These are phyloP conservation scores for Silurus lanzhouensis DNA, from an alignment of 2,797 vertebrate genomes.

Conservation along the genomic window DNA sequence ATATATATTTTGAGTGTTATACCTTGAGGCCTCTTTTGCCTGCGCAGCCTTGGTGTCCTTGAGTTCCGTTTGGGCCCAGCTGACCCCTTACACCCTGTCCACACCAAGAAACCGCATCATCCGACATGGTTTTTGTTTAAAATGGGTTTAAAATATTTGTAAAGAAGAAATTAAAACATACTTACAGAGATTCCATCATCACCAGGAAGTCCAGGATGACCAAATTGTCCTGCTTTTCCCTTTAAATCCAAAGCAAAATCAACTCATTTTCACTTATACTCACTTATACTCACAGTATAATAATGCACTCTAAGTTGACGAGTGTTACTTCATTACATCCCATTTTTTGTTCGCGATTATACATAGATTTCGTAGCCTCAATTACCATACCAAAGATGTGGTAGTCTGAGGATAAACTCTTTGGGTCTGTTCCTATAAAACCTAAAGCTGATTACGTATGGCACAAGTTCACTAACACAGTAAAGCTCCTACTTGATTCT, in stretches of 20 bases:
- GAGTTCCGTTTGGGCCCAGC: conserved; percentile 74
- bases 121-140: background rate
- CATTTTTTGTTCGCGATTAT: background rate
- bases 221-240: conserved; percentile 55
- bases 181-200: conserved; percentile 84
- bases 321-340: background rate
- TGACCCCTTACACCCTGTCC: conserved; percentile 81
- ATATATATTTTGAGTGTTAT: conserved; percentile 12
- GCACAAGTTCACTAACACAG: background rate
- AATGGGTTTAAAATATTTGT: too few species aligned
- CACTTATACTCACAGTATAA: background rate
- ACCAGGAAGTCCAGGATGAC: conserved; percentile 76
- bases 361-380: background rate
- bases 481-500: background rate
- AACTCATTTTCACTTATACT: too few species aligned
- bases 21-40: conserved; percentile 80
- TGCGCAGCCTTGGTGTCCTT: conserved; percentile 78
- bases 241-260: conserved; percentile 55
- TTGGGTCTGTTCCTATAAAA: background rate
- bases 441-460: too few species aligned
- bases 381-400: background rate
- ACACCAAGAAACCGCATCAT: conserved; percentile 2
- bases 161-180: conserved; percentile 29
- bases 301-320: background rate
- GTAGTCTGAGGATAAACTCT: background rate